Conservation (phyloP, 1,140 invertebrate species). For the Cydia amplana region DNA sequence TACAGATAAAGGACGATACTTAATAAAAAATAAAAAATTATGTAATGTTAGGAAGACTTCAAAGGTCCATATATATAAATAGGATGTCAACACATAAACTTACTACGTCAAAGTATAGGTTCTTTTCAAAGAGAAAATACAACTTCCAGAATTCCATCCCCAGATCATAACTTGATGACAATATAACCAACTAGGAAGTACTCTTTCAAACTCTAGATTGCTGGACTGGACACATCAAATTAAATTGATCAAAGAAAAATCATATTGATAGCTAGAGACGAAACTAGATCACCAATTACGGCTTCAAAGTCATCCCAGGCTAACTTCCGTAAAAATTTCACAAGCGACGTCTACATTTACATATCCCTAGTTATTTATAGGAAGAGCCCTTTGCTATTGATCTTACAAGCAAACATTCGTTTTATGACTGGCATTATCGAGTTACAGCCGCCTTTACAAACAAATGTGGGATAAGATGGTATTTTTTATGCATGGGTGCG, state of each 20-base stretch:
- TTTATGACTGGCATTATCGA: conserved; percentile 59
- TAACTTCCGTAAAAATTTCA: conserved; percentile 28
- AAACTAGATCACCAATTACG: background rate
- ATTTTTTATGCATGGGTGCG: background rate
- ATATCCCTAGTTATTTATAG: conserved; percentile 32
- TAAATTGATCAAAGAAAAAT: background rate
- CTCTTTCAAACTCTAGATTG: too few relatives aligned
- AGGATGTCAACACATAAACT: too few relatives aligned
- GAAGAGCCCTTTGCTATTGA: conserved; percentile 56
- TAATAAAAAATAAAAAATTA: too few relatives aligned
- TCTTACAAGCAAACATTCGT: conserved; percentile 65
- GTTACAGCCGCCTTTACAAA: conserved; percentile 44
- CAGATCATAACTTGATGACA: too few relatives aligned
- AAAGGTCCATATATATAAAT: too few relatives aligned
- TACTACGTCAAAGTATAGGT: too few relatives aligned
- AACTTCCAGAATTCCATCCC: too few relatives aligned
- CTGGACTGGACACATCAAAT: background rate
- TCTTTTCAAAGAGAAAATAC: too few relatives aligned
- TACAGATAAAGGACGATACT: too few relatives aligned
- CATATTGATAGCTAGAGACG: background rate
- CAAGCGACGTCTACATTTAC: conserved; percentile 19
- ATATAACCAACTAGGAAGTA: too few relatives aligned
- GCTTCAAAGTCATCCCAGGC: conserved; percentile 6
- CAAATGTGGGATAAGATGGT: conserved; percentile 22
- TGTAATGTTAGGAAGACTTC: too few relatives aligned